Conservation (phyloP, 2,113 vertebrate species). For the Pterocles burchelli region DNA sequence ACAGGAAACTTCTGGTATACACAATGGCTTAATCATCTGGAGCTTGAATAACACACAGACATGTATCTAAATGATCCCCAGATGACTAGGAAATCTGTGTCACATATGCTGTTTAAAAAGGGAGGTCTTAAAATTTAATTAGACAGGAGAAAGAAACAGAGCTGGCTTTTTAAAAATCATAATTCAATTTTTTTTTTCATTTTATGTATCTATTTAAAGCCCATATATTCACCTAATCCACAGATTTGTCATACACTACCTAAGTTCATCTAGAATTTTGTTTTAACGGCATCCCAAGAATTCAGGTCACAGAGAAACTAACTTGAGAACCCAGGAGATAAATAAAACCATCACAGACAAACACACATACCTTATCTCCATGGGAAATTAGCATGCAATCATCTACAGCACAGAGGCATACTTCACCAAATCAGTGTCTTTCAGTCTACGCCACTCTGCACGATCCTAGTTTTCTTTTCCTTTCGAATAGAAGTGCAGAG, state of each 20-base stretch:
- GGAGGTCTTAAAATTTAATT: constrained; percentile 43
- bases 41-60: neutral
- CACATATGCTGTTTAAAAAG: constrained; percentile 46
- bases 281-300: neutral
- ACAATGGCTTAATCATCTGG: constrained; percentile 13
- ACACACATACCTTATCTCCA: neutral
- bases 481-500: neutral
- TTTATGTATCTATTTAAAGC: neutral
- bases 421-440: neutral
- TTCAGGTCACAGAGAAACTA: neutral
- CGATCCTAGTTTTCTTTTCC: neutral
- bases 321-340: neutral
- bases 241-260: neutral
- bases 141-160: neutral
- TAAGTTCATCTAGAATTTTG: neutral
- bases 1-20: neutral
- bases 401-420: neutral
- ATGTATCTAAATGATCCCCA: neutral
- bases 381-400: neutral
- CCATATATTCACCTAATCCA: neutral
- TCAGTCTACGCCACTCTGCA: neutral
- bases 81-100: constrained; percentile 41
- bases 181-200: neutral
- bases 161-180: neutral
- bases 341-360: neutral